Evolutionary conservation across 1,140 invertebrate species (phyloP).

Genomic region (Drosophila ironensis): DNA sequence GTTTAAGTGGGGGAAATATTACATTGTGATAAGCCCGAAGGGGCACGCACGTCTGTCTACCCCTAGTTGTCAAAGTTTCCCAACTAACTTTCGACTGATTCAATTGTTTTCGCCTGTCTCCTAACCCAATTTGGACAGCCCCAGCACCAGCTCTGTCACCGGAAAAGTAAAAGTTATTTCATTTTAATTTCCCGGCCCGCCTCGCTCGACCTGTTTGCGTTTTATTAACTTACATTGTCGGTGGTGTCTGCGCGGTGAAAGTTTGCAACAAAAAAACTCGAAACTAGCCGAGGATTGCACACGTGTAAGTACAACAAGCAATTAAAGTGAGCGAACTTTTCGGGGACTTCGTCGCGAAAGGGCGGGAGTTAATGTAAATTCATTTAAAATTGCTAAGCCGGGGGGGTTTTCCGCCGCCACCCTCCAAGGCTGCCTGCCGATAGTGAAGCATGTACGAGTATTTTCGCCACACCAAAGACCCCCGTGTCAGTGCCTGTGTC

Average conservation of each 20-base stretch:
- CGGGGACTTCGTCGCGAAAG: not conserved
- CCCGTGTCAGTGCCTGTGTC: constrained; percentile 42
- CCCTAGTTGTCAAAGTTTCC: constrained; percentile 55
- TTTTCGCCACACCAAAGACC: constrained; percentile 16
- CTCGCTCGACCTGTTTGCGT: not conserved
- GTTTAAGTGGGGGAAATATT: constrained; percentile 6
- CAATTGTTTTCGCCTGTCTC: constrained; percentile 51
- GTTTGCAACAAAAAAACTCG: no score
- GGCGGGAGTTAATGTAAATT: constrained; percentile 68
- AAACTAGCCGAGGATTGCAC: constrained; percentile 6
- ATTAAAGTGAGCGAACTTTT: constrained; percentile 50
- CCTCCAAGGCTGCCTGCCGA: constrained; percentile 54
- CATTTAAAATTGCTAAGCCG: constrained; percentile 64
- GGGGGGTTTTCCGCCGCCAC: not conserved
- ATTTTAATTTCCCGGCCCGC: constrained; percentile 25
- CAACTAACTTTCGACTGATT: constrained; percentile 52
- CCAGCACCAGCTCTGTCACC: no score
- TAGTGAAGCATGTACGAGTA: constrained; percentile 33
- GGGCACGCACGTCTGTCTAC: not conserved
- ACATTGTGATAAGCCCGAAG: not conserved
- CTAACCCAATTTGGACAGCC: constrained; percentile 67
- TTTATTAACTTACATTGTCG: constrained; percentile 26
- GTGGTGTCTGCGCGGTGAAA: not conserved
- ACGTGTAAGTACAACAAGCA: constrained; percentile 54
- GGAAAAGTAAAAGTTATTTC: constrained; percentile 51